These are phyloP conservation scores for Arge pagana DNA, from an alignment of 2,888 invertebrate genomes.

Conservation along the genomic window DNA sequence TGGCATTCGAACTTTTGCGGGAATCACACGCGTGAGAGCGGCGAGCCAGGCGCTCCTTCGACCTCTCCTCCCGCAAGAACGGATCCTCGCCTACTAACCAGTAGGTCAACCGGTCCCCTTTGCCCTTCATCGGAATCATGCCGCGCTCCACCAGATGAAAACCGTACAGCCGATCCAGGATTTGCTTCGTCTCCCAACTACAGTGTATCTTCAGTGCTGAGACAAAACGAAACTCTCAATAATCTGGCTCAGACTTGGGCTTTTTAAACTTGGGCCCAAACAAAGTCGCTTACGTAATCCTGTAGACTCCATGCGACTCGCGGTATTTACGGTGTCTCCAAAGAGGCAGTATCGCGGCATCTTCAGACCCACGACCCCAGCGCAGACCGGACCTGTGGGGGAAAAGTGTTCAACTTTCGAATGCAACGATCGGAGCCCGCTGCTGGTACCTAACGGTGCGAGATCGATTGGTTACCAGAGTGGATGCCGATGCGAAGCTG, in stretches of 20 bases:
- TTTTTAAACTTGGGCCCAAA: background rate
- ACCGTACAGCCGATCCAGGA: conserved; percentile 75
- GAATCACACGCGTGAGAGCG: conserved; percentile 50
- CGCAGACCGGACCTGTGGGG: conserved; percentile 81
- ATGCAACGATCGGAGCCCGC: too few species aligned
- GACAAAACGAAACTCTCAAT: conserved; percentile 8
- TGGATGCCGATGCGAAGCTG: conserved; percentile 90
- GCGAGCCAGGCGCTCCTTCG: conserved; percentile 61
- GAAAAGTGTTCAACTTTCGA: too few species aligned
- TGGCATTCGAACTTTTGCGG: conserved; percentile 25
- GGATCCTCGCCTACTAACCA: conserved; percentile 82
- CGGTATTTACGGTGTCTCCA: conserved; percentile 92
- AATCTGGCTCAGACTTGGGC: background rate
- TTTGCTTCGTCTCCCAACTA: conserved; percentile 71
- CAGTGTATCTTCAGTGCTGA: conserved; percentile 82
- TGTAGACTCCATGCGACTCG: conserved; percentile 85
- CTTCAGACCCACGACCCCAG: conserved; percentile 89
- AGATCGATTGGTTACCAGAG: too few species aligned
- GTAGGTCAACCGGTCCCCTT: conserved; percentile 80
- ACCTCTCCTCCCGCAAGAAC: conserved; percentile 63
- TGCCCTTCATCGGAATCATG: conserved; percentile 80
- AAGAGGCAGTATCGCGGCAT: conserved; percentile 94
- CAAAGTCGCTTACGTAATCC: conserved; percentile 68
- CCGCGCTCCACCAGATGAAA: conserved; percentile 79
- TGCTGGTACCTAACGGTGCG: too few species aligned